Conservation (phyloP, 2,113 vertebrate genomes). For the Chamaea fasciata region DNA sequence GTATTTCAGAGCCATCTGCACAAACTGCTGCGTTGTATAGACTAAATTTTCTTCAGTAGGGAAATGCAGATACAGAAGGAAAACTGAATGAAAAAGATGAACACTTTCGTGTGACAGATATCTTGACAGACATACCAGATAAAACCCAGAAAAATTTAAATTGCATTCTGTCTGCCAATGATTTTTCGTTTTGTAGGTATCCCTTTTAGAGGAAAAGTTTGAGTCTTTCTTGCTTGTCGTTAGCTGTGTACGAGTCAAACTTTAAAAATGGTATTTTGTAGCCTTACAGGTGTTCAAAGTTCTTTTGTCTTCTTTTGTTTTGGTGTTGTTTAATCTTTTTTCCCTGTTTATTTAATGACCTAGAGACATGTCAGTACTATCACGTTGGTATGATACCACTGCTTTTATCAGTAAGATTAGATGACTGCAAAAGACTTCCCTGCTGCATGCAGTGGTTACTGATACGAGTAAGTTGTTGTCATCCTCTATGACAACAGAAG, state of each 20-base stretch:
- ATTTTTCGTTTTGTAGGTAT: background rate
- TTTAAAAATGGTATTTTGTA: background rate
- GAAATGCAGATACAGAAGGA: background rate
- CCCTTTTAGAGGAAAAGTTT: background rate
- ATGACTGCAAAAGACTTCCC: background rate
- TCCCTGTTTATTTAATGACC: background rate
- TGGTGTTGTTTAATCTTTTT: background rate
- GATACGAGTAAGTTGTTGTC: background rate
- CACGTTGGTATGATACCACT: background rate
- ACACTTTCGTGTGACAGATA: background rate
- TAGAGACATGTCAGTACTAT: background rate
- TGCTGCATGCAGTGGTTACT: background rate
- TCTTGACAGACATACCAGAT: background rate
- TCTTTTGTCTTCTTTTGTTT: background rate
- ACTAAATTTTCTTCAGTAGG: background rate
- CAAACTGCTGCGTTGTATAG: background rate
- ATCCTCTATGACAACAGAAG: background rate
- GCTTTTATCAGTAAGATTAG: background rate
- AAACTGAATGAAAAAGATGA: background rate
- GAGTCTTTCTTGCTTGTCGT: background rate
- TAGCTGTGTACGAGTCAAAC: background rate
- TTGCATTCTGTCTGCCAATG: background rate
- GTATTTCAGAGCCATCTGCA: background rate
- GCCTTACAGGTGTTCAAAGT: background rate
- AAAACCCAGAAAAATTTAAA: background rate